phyloP scores from a whole-genome alignment of 2,888 invertebrate genomes.

The Nephrotoma flavescens region DNA sequence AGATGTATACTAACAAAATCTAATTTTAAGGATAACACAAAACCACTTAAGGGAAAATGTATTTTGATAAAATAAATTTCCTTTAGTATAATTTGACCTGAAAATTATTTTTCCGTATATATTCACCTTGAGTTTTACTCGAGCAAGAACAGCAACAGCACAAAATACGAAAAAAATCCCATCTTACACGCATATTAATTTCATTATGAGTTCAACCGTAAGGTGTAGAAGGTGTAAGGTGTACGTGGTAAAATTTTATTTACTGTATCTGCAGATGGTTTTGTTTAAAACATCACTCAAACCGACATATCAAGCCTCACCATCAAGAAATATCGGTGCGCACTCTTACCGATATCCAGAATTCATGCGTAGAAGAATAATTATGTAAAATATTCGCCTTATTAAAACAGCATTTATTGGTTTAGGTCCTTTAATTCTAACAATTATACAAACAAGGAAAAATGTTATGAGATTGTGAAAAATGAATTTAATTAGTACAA shows the following conservation, averaged over 20 bases:
- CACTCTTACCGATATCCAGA: not conserved
- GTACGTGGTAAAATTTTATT: not conserved
- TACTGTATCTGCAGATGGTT: not conserved
- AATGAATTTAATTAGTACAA: not conserved
- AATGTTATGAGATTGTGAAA: not conserved
- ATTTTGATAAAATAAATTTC: not conserved
- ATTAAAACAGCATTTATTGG: not conserved
- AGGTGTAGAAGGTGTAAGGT: not conserved
- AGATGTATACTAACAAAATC: not conserved
- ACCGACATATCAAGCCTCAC: not conserved
- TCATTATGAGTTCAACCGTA: not conserved
- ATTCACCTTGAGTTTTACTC: not conserved
- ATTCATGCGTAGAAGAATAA: not conserved
- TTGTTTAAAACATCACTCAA: not conserved
- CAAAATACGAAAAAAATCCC: not conserved
- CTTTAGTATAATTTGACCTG: not conserved
- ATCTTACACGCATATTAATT: not conserved
- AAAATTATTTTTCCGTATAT: not conserved
- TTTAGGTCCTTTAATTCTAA: not conserved
- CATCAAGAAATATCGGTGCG: not conserved
- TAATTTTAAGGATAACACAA: not conserved
- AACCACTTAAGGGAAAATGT: not conserved
- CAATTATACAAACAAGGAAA: not conserved
- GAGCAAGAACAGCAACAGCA: not conserved
- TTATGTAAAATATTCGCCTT: not conserved